Conservation (phyloP, 2,113 vertebrate species). For the Daboia siamensis region DNA sequence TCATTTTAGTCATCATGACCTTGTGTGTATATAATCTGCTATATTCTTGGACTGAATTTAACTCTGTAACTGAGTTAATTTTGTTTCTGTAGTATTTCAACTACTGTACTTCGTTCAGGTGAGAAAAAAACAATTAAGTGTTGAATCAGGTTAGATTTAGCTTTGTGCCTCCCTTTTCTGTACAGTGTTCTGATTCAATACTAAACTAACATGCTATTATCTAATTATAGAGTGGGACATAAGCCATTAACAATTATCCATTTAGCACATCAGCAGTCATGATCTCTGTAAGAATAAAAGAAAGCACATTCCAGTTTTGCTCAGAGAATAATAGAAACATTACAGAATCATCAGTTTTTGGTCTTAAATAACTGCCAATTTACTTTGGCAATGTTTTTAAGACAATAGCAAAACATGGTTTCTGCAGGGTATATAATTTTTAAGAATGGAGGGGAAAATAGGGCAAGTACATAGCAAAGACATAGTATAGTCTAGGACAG, state of each 20-base stretch:
- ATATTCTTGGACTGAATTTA: not conserved
- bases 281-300: conserved; percentile 44
- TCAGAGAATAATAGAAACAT: not conserved
- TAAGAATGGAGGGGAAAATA: not conserved
- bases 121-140: not conserved
- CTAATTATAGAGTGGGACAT: conserved; percentile 47
- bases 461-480: not conserved
- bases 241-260: conserved; percentile 20
- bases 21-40: not conserved
- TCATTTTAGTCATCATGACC: not conserved
- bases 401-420: not conserved
- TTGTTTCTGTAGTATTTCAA: not conserved
- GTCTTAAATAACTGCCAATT: not conserved
- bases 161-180: not conserved
- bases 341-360: not conserved
- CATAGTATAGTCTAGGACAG: not conserved
- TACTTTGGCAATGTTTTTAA: not conserved
- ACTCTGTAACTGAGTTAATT: not conserved
- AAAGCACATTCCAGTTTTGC: not conserved
- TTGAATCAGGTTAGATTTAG: not conserved
- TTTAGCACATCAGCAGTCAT: conserved; percentile 26
- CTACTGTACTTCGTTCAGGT: not conserved
- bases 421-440: not conserved
- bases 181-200: conserved; percentile 42
- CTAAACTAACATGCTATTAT: conserved; percentile 12